phyloP scores from a whole-genome alignment of 37 sponge, comb jelly and placozoan species.

The Aplysina aerophoba region DNA sequence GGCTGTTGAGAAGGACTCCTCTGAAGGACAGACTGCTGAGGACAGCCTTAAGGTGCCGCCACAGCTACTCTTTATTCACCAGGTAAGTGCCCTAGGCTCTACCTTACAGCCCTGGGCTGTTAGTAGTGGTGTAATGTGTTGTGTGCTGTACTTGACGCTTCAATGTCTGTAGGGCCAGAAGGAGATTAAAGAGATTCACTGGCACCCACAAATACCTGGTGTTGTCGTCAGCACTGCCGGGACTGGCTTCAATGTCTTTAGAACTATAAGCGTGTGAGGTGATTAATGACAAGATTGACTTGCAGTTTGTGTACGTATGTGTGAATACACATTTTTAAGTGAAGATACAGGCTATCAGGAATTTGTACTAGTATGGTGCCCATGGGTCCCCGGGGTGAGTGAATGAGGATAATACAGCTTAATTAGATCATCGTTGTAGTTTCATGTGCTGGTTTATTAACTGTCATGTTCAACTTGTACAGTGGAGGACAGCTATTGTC shows the following conservation, averaged over 20 bases:
- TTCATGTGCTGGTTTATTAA: too few relatives aligned
- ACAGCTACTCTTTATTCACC: conserved; percentile 96
- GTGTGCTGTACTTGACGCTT: not conserved
- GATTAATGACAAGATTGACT: too few relatives aligned
- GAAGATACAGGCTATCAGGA: not conserved
- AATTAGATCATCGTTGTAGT: too few relatives aligned
- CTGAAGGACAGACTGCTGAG: conserved; percentile 23
- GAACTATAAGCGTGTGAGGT: conserved; percentile 92
- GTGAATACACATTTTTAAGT: not conserved
- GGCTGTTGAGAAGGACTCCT: conserved; percentile 83
- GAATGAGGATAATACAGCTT: not conserved
- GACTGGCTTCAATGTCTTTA: conserved; percentile 92
- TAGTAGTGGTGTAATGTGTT: not conserved
- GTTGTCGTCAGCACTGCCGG: conserved; percentile 90
- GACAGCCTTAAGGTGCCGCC: conserved; percentile 76
- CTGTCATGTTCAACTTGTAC: too few relatives aligned
- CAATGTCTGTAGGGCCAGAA: conserved; percentile 79
- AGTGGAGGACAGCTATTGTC: too few relatives aligned
- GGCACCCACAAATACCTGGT: conserved; percentile 98
- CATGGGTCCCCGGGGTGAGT: not conserved
- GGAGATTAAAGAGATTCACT: conserved; percentile 97
- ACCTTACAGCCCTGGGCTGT: not conserved
- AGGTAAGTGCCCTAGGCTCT: conserved; percentile 36
- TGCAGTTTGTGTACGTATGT: not conserved
- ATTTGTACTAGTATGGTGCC: not conserved